Evolutionary conservation across 2,888 invertebrate genomes (phyloP).

Genomic region (Chrysina gloriosa): DNA sequence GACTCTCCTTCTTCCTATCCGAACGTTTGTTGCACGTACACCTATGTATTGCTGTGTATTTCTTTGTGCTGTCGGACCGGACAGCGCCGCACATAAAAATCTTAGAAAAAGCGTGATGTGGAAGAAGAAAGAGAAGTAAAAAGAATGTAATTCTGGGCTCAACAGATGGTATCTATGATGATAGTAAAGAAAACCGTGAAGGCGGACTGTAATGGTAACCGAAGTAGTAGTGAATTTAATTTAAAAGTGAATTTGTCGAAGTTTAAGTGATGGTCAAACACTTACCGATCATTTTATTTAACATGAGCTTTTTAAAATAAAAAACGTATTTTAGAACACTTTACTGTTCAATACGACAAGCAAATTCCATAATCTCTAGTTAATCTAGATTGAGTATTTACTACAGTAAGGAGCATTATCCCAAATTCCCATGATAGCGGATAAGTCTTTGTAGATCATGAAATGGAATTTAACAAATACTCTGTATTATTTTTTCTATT

Average conservation of each 20-base stretch:
- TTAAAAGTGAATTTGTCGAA: constrained; percentile 13
- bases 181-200: constrained; percentile 22
- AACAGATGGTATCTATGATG: constrained; percentile 35
- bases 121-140: constrained; percentile 30
- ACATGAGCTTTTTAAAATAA: no score
- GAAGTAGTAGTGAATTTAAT: constrained; percentile 22
- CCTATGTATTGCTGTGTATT: neutral
- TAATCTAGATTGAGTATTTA: no score
- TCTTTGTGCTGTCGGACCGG: constrained; percentile 1
- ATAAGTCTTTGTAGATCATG: no score
- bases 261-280: neutral
- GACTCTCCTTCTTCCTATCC: constrained; percentile 26
- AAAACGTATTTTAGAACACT: no score
- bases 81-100: constrained; percentile 23
- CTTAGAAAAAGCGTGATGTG: constrained; percentile 33
- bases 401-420: no score
- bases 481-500: no score
- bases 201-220: constrained; percentile 18
- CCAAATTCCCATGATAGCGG: no score
- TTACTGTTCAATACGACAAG: no score
- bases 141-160: constrained; percentile 34
- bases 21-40: neutral
- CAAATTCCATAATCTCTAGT: no score
- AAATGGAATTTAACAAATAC: no score
- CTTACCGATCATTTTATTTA: no score